Percentiles rank a stretch among this genome's conserved stretches.
Conservation (phyloP, 1,140 invertebrate genomes). For the Drosophila melanica region DNA sequence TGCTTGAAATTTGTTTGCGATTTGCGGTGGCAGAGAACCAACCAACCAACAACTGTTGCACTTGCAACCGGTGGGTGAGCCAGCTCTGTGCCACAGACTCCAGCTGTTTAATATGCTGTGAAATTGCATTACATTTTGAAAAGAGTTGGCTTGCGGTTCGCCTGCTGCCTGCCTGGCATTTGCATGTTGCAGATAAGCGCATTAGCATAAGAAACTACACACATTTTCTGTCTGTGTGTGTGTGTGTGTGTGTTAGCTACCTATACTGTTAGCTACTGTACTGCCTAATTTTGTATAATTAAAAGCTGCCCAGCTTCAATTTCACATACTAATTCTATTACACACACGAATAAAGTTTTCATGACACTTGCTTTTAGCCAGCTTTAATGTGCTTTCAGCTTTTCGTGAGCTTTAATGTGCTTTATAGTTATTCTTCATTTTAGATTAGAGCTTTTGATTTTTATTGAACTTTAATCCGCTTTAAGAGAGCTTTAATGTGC, state of each 20-base stretch:
- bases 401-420: not conserved
- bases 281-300: slow-evolving; percentile 10
- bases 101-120: slow-evolving; percentile 79
- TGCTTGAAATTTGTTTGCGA: slow-evolving; percentile 55
- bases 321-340: no score
- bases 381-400: not conserved
- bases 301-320: not conserved
- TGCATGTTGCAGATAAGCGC: slow-evolving; percentile 67
- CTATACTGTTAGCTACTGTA: not conserved
- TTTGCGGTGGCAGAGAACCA: slow-evolving; percentile 41
- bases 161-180: slow-evolving; percentile 20
- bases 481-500: not conserved
- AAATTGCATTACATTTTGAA: slow-evolving; percentile 79
- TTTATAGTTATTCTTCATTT: not conserved
- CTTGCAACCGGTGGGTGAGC: slow-evolving; percentile 8
- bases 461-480: not conserved
- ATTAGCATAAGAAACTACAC: slow-evolving; percentile 41
- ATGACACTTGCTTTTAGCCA: no score
- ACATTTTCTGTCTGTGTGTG: not conserved
- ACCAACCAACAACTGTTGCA: slow-evolving; percentile 73
- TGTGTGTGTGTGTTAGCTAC: not conserved
- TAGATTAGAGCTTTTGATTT: not conserved
- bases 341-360: no score
- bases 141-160: slow-evolving; percentile 55
- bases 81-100: slow-evolving; percentile 51